Conservation (phyloP, 1,140 invertebrate species). For the Aphaenogaster ashmeadi region DNA sequence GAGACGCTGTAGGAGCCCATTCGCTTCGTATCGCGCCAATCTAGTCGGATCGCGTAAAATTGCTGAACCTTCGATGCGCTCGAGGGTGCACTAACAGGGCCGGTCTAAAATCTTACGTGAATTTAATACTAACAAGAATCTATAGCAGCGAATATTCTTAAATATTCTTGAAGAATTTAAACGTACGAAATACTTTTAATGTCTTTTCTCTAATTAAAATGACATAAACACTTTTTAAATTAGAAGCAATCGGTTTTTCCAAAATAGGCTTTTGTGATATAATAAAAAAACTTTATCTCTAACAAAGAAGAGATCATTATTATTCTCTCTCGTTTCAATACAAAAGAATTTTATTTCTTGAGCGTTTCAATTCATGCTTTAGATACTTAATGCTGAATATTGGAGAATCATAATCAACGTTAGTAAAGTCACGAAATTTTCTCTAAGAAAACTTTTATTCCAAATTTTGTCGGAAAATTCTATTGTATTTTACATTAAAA, state of each 20-base stretch:
- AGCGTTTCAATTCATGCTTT: background rate
- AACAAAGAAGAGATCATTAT: background rate
- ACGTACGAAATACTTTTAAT: background rate
- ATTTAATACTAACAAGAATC: constrained; percentile 7
- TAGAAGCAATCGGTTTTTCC: background rate
- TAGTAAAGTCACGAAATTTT: background rate
- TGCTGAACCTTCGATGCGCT: constrained; percentile 6
- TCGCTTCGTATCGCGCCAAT: constrained; percentile 29
- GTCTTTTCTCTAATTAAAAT: constrained; percentile 1
- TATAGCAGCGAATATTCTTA: background rate
- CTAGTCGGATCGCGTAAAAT: constrained; percentile 41
- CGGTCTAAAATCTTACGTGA: background rate
- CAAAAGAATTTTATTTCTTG: background rate
- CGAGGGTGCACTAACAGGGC: background rate
- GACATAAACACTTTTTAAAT: background rate
- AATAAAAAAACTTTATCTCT: background rate
- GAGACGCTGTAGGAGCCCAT: background rate
- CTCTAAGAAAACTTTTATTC: background rate
- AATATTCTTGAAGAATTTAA: background rate
- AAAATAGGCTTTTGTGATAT: background rate
- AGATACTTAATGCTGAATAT: background rate
- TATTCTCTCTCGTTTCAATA: background rate
- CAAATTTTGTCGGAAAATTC: background rate
- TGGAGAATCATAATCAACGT: background rate
- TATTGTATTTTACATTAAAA: background rate